Evolutionary conservation across 2,888 invertebrate species (phyloP).

Genomic region (Mesorhabditis belari): DNA sequence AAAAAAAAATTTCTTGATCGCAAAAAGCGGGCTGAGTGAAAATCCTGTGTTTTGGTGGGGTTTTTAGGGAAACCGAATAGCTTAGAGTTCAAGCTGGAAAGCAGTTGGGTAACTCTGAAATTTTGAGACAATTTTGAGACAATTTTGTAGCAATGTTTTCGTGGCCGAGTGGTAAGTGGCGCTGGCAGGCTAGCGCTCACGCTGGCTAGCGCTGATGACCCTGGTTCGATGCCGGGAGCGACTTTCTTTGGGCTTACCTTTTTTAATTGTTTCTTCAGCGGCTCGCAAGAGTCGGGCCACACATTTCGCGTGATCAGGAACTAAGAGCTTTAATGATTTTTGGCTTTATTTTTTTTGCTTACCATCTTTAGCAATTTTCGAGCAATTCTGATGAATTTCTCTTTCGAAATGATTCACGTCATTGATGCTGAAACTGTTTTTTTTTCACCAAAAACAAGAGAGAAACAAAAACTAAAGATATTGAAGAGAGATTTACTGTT

Average conservation of each 20-base stretch:
- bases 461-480: neutral
- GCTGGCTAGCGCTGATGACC: neutral
- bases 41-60: too few relatives aligned
- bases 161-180: too few relatives aligned
- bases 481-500: conserved; percentile 17
- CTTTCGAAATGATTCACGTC: conserved; percentile 9
- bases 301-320: conserved; percentile 38
- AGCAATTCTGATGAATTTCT: conserved; percentile 24
- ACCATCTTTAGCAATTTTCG: conserved; percentile 28
- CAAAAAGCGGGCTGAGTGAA: too few relatives aligned
- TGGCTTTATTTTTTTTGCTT: neutral
- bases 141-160: too few relatives aligned
- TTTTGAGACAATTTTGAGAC: too few relatives aligned
- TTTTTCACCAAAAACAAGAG: neutral
- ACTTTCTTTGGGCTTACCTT: neutral
- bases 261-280: too few relatives aligned
- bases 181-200: neutral
- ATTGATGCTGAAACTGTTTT: conserved; percentile 8
- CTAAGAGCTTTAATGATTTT: conserved; percentile 1
- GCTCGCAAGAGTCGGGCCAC: conserved; percentile 28
- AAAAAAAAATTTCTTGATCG: too few relatives aligned
- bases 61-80: too few relatives aligned
- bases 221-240: too few relatives aligned
- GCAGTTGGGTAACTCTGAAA: too few relatives aligned
- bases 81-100: too few relatives aligned